Percentiles rank a stretch among this genome's conserved stretches.
Evolutionary conservation across 2,113 vertebrate genomes (phyloP).

Genomic region (Clarias batrachus): DNA sequence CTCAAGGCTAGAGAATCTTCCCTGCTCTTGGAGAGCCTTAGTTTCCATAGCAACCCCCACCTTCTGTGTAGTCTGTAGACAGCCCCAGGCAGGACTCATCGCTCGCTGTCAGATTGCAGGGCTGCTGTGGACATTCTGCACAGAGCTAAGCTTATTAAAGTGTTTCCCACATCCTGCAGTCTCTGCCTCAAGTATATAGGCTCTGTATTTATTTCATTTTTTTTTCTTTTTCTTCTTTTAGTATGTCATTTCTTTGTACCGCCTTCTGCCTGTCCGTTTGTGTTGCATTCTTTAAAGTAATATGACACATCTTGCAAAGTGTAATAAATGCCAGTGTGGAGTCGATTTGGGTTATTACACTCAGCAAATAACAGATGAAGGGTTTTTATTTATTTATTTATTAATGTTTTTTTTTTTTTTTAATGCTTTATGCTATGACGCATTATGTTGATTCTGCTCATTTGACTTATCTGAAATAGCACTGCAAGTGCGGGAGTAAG

Average conservation of each 20-base stretch:
- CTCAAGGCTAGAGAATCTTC: constrained; percentile 40
- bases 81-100: constrained; percentile 50
- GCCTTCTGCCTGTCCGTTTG: background rate
- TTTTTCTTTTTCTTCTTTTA: background rate
- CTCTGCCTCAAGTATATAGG: constrained; percentile 41
- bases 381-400: no score
- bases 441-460: background rate
- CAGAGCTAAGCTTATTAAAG: constrained; percentile 71
- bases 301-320: background rate
- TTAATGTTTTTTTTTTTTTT: background rate
- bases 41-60: constrained; percentile 56
- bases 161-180: constrained; percentile 62
- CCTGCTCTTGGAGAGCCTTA: constrained; percentile 44
- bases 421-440: background rate
- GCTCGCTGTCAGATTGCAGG: constrained; percentile 64
- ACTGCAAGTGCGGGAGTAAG: background rate
- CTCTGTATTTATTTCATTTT: background rate
- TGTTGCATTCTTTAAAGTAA: background rate
- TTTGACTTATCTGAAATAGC: background rate
- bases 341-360: background rate
- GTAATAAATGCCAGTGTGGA: background rate
- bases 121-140: constrained; percentile 55
- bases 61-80: constrained; percentile 47
- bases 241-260: background rate
- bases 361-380: background rate